These are phyloP conservation scores for Tetrao urogallus DNA, from an alignment of 2,113 vertebrate species.

Conservation along the genomic window DNA sequence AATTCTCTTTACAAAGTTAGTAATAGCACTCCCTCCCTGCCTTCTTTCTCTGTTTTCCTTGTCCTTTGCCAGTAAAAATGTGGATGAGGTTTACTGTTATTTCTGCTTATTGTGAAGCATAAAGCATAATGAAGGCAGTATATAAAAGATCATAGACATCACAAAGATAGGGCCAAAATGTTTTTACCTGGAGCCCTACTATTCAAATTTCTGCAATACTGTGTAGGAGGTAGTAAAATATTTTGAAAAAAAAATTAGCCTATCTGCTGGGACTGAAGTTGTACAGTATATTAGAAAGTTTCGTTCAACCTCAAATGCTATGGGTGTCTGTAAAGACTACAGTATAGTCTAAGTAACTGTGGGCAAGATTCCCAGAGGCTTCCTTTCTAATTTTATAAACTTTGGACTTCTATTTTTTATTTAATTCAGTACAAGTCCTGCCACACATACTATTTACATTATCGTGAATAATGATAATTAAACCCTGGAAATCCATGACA, in stretches of 20 bases:
- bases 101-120: neutral
- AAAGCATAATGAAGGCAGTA: neutral
- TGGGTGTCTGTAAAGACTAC: neutral
- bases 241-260: neutral
- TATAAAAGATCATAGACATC: neutral
- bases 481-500: neutral
- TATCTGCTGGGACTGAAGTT: slow-evolving; percentile 19
- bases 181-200: neutral
- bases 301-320: neutral
- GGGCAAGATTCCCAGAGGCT: neutral
- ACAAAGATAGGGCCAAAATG: neutral
- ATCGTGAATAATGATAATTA: neutral
- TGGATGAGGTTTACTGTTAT: neutral
- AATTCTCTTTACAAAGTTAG: neutral
- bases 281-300: neutral
- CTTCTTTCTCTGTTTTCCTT: neutral
- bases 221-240: neutral
- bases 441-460: neutral
- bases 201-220: neutral
- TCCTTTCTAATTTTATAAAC: slow-evolving; percentile 6
- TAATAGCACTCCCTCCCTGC: rapidly evolving
- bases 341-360: neutral
- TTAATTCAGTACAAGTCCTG: neutral
- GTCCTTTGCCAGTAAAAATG: neutral
- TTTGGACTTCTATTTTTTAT: neutral